Percentiles rank a stretch among this genome's conserved stretches.
These are phyloP conservation scores for Drosophila guanche DNA, from an alignment of 1,140 invertebrate genomes.

Conservation along the genomic window DNA sequence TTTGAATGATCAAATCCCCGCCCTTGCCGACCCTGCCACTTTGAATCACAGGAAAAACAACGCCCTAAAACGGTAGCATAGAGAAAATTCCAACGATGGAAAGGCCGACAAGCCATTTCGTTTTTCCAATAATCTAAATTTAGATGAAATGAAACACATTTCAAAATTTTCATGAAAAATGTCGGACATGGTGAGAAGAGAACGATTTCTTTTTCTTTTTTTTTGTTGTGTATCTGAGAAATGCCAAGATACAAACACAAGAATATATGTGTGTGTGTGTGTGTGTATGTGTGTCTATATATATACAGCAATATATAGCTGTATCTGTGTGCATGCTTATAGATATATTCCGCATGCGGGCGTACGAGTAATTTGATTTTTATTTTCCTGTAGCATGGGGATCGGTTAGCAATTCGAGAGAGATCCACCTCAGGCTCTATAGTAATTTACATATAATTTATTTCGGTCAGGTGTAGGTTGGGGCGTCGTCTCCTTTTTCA, in stretches of 20 bases:
- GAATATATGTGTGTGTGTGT: constrained; percentile 28
- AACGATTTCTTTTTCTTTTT: constrained; percentile 32
- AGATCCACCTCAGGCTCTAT: constrained; percentile 41
- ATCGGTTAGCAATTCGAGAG: constrained; percentile 56
- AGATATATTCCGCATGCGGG: constrained; percentile 72
- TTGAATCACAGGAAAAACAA: constrained; percentile 46
- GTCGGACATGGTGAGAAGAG: constrained; percentile 56
- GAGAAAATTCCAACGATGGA: constrained; percentile 54
- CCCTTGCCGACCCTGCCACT: constrained; percentile 3
- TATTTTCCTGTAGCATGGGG: constrained; percentile 51
- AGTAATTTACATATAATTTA: constrained; percentile 31
- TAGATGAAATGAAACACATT: constrained; percentile 82
- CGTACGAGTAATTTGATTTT: constrained; percentile 74
- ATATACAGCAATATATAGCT: constrained; percentile 17
- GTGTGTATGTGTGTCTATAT: constrained; percentile 31
- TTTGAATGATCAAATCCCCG: constrained; percentile 30
- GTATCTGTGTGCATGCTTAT: constrained; percentile 38
- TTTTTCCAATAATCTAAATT: constrained; percentile 76
- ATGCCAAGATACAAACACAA: constrained; percentile 49
- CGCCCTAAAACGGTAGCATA: constrained; percentile 60
- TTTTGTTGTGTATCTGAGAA: constrained; percentile 66
- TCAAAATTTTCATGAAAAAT: constrained; percentile 80
- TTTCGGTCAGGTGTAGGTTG: constrained; percentile 32
- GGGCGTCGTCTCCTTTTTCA: constrained; percentile 4
- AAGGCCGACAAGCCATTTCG: constrained; percentile 48